Evolutionary conservation across 2,888 invertebrate species (phyloP).

Genomic region (Pemphredon lugubris): DNA sequence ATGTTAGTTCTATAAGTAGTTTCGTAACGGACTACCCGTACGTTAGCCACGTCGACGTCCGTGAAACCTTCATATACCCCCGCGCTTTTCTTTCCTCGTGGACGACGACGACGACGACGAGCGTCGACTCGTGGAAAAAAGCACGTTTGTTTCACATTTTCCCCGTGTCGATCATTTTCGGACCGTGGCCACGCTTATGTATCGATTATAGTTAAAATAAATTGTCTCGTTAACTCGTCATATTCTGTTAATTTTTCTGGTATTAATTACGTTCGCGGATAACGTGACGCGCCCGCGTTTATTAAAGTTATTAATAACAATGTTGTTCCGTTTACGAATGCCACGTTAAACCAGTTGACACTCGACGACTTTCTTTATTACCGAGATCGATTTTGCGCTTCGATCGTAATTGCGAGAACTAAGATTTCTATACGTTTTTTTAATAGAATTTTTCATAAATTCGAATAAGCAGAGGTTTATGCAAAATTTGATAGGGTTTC

Average conservation of each 20-base stretch:
- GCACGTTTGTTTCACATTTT: background rate
- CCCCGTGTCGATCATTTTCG: background rate
- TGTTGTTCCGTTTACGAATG: too few relatives aligned
- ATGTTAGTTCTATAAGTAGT: conserved; percentile 62
- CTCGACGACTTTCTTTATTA: background rate
- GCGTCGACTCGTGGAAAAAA: background rate
- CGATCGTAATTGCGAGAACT: conserved; percentile 5
- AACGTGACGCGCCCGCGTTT: too few relatives aligned
- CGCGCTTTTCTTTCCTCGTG: background rate
- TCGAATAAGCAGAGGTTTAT: too few relatives aligned
- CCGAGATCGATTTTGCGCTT: background rate
- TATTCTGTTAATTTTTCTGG: background rate
- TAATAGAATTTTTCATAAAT: too few relatives aligned
- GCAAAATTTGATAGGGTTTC: too few relatives aligned
- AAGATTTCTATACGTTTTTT: too few relatives aligned
- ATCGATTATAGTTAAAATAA: background rate
- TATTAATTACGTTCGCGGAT: too few relatives aligned
- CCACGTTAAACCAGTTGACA: background rate
- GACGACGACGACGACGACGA: conserved; percentile 1
- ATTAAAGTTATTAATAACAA: too few relatives aligned
- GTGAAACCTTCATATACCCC: background rate
- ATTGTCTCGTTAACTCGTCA: background rate
- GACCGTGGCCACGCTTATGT: background rate
- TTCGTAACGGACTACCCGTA: conserved; percentile 33
- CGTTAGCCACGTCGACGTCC: conserved; percentile 2